Evolutionary conservation across 2,113 vertebrate genomes (phyloP).

Genomic region (Vicugna pacos): DNA sequence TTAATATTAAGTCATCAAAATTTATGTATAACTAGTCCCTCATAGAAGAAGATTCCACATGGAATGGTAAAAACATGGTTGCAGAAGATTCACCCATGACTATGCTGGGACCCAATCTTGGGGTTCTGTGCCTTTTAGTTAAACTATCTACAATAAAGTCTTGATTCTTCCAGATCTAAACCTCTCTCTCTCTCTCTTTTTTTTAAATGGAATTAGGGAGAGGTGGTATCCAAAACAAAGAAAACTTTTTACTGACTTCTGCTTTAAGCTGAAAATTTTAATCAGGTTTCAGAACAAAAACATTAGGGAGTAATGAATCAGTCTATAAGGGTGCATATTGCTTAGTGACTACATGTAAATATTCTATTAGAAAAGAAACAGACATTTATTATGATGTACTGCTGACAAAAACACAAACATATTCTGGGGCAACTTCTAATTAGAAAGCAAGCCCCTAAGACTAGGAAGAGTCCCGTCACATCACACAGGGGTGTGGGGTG

Average conservation of each 20-base stretch:
- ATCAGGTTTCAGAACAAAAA: constrained; percentile 4
- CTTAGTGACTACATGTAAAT: background rate
- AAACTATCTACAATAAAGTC: background rate
- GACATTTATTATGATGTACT: background rate
- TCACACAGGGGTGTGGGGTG: background rate
- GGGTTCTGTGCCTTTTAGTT: background rate
- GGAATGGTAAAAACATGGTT: background rate
- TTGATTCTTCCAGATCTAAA: background rate
- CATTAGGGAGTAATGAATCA: background rate
- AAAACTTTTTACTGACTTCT: background rate
- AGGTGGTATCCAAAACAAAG: background rate
- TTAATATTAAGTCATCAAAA: background rate
- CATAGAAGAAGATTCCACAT: background rate
- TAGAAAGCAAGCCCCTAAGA: background rate
- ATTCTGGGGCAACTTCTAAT: background rate
- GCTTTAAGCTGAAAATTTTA: background rate
- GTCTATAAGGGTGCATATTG: background rate
- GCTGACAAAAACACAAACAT: background rate
- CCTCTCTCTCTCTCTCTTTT: background rate
- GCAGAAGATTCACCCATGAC: background rate
- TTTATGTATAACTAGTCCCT: background rate
- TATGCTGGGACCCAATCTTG: background rate
- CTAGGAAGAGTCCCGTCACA: background rate
- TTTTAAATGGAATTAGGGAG: background rate
- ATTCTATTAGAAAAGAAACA: background rate